Conservation (phyloP, 1,140 invertebrate species). For the Brachionus paranguensis region DNA sequence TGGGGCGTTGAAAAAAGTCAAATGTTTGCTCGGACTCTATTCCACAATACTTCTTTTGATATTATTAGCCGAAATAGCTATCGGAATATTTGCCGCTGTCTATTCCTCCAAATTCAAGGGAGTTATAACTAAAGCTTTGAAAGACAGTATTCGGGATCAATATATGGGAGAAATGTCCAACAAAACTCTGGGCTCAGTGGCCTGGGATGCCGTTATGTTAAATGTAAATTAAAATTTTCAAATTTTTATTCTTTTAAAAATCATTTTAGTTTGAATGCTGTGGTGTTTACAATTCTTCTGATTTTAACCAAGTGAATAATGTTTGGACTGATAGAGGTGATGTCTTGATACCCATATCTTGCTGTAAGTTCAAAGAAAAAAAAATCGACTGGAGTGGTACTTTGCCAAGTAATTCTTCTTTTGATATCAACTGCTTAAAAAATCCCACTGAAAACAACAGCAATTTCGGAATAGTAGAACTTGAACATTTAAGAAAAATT, state of each 20-base stretch:
- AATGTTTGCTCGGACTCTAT: neutral
- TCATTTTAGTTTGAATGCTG: constrained; percentile 26
- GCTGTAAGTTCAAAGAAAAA: constrained; percentile 7
- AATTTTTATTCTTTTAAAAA: neutral
- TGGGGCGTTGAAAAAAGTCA: constrained; percentile 21
- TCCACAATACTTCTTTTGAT: neutral
- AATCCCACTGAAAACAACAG: neutral
- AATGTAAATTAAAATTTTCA: constrained; percentile 3
- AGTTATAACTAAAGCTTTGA: neutral
- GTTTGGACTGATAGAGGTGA: neutral
- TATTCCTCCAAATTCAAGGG: constrained; percentile 21
- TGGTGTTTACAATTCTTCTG: constrained; percentile 9
- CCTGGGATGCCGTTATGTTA: constrained; percentile 34
- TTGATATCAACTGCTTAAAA: neutral
- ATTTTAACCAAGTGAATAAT: constrained; percentile 34
- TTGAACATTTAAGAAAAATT: neutral
- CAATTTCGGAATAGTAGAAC: neutral
- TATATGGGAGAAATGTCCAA: constrained; percentile 38
- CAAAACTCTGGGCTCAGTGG: constrained; percentile 9
- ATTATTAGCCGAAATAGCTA: neutral
- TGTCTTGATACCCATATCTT: neutral
- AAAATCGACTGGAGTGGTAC: constrained; percentile 14
- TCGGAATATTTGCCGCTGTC: constrained; percentile 22
- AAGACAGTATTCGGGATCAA: constrained; percentile 6
- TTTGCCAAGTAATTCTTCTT: neutral